These are phyloP conservation scores for Philaenus spumarius DNA, from an alignment of 1,140 invertebrate genomes.

Conservation along the genomic window DNA sequence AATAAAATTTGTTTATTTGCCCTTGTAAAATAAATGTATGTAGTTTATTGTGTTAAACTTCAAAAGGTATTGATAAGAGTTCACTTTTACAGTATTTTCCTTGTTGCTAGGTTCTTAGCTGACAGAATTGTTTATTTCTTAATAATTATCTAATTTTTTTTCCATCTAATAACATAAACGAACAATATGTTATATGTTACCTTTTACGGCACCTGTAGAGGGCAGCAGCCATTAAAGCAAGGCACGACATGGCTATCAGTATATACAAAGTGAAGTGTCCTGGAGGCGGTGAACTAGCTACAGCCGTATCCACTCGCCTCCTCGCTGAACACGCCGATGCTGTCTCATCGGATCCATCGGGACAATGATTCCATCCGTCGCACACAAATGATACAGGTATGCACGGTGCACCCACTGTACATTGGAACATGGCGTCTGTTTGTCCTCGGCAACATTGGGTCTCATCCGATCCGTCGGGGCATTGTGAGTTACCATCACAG, in stretches of 20 bases:
- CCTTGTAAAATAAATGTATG: too few relatives aligned
- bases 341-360: conserved; percentile 63
- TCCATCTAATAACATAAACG: too few relatives aligned
- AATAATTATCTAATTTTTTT: too few relatives aligned
- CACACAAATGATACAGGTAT: conserved; percentile 50
- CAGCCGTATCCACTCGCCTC: not conserved
- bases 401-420: conserved; percentile 45
- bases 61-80: too few relatives aligned
- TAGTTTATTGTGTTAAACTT: too few relatives aligned
- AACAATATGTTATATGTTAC: conserved; percentile 10
- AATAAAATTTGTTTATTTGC: too few relatives aligned
- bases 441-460: conserved; percentile 24
- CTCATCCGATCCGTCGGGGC: conserved; percentile 76
- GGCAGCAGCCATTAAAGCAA: conserved; percentile 34
- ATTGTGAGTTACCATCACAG: conserved; percentile 64
- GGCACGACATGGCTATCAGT: conserved; percentile 41
- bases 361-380: conserved; percentile 59
- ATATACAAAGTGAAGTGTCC: conserved; percentile 23
- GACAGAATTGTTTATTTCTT: too few relatives aligned
- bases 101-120: too few relatives aligned
- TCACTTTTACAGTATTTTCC: too few relatives aligned
- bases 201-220: conserved; percentile 20
- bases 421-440: conserved; percentile 47
- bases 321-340: conserved; percentile 16
- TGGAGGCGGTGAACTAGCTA: not conserved